Evolutionary conservation across 2,888 invertebrate species (phyloP).

Genomic region (Caradrina kadenii): DNA sequence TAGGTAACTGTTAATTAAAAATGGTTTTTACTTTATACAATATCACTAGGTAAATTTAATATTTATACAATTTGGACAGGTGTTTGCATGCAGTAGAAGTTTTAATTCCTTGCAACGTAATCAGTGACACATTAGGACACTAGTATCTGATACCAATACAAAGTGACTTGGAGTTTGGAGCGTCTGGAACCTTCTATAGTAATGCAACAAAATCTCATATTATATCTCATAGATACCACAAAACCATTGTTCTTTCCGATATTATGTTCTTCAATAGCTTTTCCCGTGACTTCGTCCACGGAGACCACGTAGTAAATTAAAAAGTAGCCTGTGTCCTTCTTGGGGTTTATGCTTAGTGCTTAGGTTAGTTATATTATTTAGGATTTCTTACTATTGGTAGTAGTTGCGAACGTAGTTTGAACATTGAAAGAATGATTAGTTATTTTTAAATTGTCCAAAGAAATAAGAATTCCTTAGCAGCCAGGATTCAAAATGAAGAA

Average conservation of each 20-base stretch:
- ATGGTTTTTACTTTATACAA: background rate
- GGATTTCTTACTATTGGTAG: no score
- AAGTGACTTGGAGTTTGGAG: background rate
- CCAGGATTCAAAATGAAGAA: background rate
- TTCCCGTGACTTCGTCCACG: no score
- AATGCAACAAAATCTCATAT: background rate
- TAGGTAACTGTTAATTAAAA: background rate
- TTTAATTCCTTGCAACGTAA: slow-evolving; percentile 25
- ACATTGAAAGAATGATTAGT: no score
- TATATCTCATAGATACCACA: no score
- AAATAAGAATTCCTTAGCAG: background rate
- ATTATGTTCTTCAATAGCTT: no score
- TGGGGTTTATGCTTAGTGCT: no score
- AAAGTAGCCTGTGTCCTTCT: no score
- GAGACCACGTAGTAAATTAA: no score
- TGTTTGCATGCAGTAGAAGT: slow-evolving; percentile 16
- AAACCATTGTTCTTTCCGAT: no score
- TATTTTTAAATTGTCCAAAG: background rate
- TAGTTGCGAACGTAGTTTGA: no score
- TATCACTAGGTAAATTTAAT: background rate
- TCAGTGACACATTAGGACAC: slow-evolving; percentile 1
- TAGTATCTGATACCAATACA: slow-evolving; percentile 1
- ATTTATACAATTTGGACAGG: slow-evolving; percentile 11
- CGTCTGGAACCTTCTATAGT: slow-evolving; percentile 9
- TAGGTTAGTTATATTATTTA: no score